A percentile compares a stretch with the other conserved stretches of the same genome.
Evolutionary conservation across 1,140 invertebrate genomes (phyloP).

Genomic region (Brevipalpus yothersi): DNA sequence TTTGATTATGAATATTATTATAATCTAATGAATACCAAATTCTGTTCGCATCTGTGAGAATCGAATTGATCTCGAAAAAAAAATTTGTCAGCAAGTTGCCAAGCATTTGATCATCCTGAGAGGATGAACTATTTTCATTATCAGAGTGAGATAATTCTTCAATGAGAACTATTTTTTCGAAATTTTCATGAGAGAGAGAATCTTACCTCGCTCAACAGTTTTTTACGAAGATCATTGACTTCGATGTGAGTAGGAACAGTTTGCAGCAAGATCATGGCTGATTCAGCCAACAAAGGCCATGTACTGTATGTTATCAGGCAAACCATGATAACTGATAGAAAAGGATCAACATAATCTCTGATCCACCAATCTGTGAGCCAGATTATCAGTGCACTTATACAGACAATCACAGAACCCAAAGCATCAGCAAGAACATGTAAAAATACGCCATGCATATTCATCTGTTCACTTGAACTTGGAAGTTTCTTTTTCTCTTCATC

Average conservation of each 20-base stretch:
- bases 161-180: no score
- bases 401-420: conserved; percentile 77
- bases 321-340: conserved; percentile 38
- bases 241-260: conserved; percentile 29
- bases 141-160: no score
- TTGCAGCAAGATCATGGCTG: conserved; percentile 29
- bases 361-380: conserved; percentile 57
- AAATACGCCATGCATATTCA: conserved; percentile 96
- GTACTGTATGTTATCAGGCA: conserved; percentile 26
- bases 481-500: conserved; percentile 24
- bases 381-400: conserved; percentile 56
- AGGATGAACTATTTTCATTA: no score
- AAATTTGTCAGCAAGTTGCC: no score
- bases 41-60: no score
- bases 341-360: conserved; percentile 69
- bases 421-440: conserved; percentile 91
- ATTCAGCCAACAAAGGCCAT: conserved; percentile 27
- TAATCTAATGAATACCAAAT: not conserved
- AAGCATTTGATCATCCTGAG: no score
- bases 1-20: not conserved
- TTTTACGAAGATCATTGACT: conserved; percentile 22
- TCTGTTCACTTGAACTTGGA: conserved; percentile 26
- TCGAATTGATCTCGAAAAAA: no score
- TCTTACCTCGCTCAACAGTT: conserved; percentile 21
- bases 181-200: no score